Base-by-base conservation (phyloP, 2,797 vertebrate species). In the Argya squamiceps region DNA sequence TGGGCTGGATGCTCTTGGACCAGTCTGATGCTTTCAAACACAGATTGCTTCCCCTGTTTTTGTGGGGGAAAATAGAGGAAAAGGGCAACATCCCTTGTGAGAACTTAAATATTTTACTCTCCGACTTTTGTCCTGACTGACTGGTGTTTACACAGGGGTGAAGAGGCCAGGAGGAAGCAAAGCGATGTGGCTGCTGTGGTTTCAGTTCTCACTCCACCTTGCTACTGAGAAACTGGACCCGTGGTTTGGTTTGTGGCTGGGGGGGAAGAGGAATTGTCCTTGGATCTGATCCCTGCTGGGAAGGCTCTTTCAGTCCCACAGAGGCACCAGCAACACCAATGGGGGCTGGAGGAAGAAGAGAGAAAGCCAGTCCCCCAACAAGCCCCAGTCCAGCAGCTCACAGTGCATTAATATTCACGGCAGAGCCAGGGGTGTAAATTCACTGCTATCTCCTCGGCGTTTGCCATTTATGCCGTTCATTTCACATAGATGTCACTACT, bases 401-500 rank as follows among this genome's bases (percentile, higher is more conserved):
- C 0, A 0, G 19, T 56, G 41, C 59, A 50, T 95, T 90, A 88
- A 92, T 91, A 92, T 88, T 90, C 88, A n/a, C 74, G 21, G 1
- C 77, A 76, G 88, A 73, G 69, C 9, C 8, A 91, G 89, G 94
- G 89, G 96, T 97, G 92, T 96, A 95, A 96, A 97, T 97, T 97
- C 90, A 43, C 65, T 6, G 12, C 95, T 93, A 65, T 95, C 94
- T 95, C 81, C 86, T 81, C 12, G 0, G 67, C 43, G 50, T 86
- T 83, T 71, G 79, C 89, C 9, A 84, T 84, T 96, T 75, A 93
- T 97, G 96, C 96, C 59, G 11, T 81, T 97, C 91, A 64, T 97
- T 97, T 96, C 97, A 97, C 95, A 97, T 97, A 97, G 97, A 98
- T 98, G 97, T 97, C 97, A 97, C 97, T 97, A 94, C 97, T 96